Conservation (phyloP, 2,888 invertebrate genomes). For the Drosophila siamana region DNA sequence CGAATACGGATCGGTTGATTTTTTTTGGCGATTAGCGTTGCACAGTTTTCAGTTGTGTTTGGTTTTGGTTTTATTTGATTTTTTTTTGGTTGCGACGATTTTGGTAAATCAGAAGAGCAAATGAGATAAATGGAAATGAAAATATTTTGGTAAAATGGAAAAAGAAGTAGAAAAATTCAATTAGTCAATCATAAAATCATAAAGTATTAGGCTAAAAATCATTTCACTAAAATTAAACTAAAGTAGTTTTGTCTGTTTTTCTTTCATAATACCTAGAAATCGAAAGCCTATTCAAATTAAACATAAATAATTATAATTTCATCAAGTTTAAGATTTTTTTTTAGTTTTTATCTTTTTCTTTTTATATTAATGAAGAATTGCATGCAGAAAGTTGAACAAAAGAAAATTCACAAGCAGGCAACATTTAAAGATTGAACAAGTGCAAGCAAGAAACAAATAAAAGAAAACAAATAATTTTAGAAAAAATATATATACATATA, state of each 20-base stretch:
- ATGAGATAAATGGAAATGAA: slow-evolving; percentile 40
- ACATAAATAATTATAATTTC: slow-evolving; percentile 10
- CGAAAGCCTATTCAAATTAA: slow-evolving; percentile 34
- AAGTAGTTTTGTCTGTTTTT: slow-evolving; percentile 17
- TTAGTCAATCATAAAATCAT: slow-evolving; percentile 63
- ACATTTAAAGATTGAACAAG: slow-evolving; percentile 43
- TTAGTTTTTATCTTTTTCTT: slow-evolving; percentile 5
- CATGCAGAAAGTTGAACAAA: slow-evolving; percentile 45
- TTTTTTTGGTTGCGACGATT: slow-evolving; percentile 19
- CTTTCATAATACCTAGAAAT: slow-evolving; percentile 19
- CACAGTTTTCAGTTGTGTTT: slow-evolving; percentile 31
- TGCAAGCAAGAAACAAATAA: slow-evolving; percentile 33
- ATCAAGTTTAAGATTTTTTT: slow-evolving; percentile 14
- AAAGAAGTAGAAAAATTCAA: slow-evolving; percentile 42
- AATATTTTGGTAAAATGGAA: slow-evolving; percentile 48
- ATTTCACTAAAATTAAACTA: slow-evolving; percentile 53
- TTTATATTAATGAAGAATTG: background rate
- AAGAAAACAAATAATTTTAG: background rate
- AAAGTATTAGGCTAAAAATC: slow-evolving; percentile 42
- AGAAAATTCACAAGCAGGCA: slow-evolving; percentile 55
- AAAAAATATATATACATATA: background rate
- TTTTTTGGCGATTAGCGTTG: slow-evolving; percentile 58
- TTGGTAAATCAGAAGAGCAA: slow-evolving; percentile 51
- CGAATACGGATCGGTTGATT: slow-evolving; percentile 59
- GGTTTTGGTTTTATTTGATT: slow-evolving; percentile 29